Evolutionary conservation across 2,888 invertebrate genomes (phyloP).

Genomic region (Ashinkailepas kermadecensis): DNA sequence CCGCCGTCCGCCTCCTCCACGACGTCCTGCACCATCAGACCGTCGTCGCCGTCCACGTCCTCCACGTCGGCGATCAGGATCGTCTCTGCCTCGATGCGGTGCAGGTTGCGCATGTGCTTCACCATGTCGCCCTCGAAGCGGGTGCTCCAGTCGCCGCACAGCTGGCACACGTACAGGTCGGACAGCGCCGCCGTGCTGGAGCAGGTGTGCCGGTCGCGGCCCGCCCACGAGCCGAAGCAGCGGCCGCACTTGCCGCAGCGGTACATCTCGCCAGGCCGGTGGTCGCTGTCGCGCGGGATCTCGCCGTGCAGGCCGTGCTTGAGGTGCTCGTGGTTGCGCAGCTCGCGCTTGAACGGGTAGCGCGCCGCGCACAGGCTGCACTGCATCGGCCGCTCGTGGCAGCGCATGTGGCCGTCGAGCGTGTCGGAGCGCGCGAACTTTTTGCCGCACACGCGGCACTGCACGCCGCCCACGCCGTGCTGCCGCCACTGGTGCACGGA

Average conservation of each 20-base stretch:
- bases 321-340: constrained; percentile 15
- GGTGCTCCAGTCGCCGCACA: constrained; percentile 21
- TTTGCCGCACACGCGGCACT: constrained; percentile 9
- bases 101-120: constrained; percentile 20
- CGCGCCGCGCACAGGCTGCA: constrained; percentile 1
- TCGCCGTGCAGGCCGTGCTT: constrained; percentile 20
- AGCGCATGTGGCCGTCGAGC: constrained; percentile 17
- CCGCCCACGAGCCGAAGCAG: constrained; percentile 21
- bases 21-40: neutral
- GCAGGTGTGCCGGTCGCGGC: neutral
- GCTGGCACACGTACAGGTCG: constrained; percentile 12
- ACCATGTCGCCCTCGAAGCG: constrained; percentile 23
- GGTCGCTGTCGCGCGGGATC: constrained; percentile 12
- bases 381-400: constrained; percentile 11
- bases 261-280: constrained; percentile 18
- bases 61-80: constrained; percentile 15
- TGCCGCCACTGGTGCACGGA: constrained; percentile 10
- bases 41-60: neutral
- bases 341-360: constrained; percentile 13
- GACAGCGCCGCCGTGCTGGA: constrained; percentile 4
- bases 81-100: constrained; percentile 19
- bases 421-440: constrained; percentile 17
- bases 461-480: constrained; percentile 12
- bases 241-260: constrained; percentile 17
- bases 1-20: neutral